Base-by-base conservation (phyloP, 2,797 vertebrate genomes). In the Amniataba percoides region DNA sequence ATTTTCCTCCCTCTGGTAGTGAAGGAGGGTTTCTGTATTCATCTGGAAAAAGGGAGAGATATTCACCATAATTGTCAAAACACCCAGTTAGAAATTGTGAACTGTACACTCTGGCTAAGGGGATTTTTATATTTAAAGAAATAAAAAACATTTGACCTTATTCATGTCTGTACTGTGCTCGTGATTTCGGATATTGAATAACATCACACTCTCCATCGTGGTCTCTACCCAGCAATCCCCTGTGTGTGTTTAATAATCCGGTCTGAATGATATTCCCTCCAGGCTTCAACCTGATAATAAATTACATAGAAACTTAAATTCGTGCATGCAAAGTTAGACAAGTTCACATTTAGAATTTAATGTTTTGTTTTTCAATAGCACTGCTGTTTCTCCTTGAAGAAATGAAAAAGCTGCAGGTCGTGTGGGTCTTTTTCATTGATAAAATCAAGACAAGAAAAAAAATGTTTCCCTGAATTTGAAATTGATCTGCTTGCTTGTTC, bases 111-210 rank as follows among this genome's bases (percentile, higher is more conserved):
- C 88, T 93, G 89, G 78, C 77, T 89, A 83, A 88, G 85, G 89
- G 96, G 94, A 92, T 94, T 97, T 97, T 95, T 97, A 96, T 97
- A 97, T 98, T 98, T 98, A 97, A 97, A 95, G 89, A 93, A 96
- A 97, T 94, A 94, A 95, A 93, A 88, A 85, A 78, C 79, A 85
- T 87, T 90, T 93, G 83, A 83, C 67, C 89, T 88, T 85, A 85
- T 59, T 77, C 4, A 6, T 56, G 65, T 46, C n/a, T 76, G 45
- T 69, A 65, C 49, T 78, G 48, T 71, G 81, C 60, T 34, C 21
- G 19, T 12, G 0, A 25, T 55, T 53, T 49, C 64, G 43, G 31
- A 63, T 8, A 36, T 45, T n/a, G n/a, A n/a, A n/a, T n/a, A n/a
- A n/a, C 13, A 51, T 49, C 56, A 42, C 19, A 23, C 18, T 18